Conservation (phyloP, 2,797 vertebrate species). For the Amazona finschi region DNA sequence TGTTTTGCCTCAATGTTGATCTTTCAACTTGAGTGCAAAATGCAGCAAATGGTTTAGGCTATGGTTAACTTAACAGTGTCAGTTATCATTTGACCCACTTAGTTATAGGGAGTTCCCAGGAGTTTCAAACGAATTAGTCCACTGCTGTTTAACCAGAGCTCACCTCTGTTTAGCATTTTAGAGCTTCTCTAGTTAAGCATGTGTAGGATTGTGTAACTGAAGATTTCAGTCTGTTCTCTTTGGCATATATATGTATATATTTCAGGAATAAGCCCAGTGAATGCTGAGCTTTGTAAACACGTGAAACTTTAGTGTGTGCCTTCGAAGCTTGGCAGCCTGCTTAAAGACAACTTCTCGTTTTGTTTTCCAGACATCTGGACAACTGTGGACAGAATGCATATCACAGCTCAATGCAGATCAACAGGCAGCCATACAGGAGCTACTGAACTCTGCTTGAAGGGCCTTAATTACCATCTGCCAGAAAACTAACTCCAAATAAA, state of each 20-base stretch:
- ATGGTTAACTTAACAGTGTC: not conserved
- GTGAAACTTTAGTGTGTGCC: not conserved
- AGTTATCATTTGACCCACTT: not conserved
- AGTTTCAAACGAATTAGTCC: not conserved
- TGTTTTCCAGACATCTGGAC: slow-evolving; percentile 86
- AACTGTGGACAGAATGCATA: slow-evolving; percentile 94
- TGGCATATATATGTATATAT: not conserved
- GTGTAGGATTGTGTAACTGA: not conserved
- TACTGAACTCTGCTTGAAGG: slow-evolving; percentile 92
- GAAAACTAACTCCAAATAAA: slow-evolving; percentile 84
- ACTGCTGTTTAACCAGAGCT: not conserved
- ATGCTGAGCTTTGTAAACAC: not conserved
- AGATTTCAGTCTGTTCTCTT: not conserved
- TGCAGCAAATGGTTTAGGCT: not conserved
- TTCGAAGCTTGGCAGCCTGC: not conserved
- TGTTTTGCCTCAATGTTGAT: not conserved
- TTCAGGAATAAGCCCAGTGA: not conserved
- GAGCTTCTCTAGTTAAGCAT: not conserved
- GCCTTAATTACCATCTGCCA: slow-evolving; percentile 74
- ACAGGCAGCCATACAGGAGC: slow-evolving; percentile 95
- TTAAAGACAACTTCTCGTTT: slow-evolving; percentile 6
- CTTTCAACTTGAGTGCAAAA: not conserved
- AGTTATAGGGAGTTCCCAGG: not conserved
- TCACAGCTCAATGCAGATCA: slow-evolving; percentile 91
- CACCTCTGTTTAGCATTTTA: not conserved